A percentile compares a stretch with the other conserved stretches of the same genome.
phyloP scores from a whole-genome alignment of 1,140 invertebrate genomes.

The Gyrodactylus bullatarudis region DNA sequence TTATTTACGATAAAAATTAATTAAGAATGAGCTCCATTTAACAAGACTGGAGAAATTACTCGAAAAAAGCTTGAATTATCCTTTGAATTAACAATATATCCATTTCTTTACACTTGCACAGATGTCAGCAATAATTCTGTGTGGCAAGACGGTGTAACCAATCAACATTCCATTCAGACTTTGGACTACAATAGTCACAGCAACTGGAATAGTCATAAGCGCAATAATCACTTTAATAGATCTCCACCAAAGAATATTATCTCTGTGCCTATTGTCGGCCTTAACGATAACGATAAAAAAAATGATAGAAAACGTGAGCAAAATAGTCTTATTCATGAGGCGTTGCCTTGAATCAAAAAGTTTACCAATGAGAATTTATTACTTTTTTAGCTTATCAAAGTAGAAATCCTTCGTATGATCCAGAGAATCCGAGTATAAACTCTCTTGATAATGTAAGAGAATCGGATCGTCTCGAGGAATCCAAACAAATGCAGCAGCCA shows the following conservation, averaged over 20 bases:
- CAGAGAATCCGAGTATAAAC: neutral
- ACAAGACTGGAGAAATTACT: too few species aligned
- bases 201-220: neutral
- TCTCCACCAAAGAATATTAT: neutral
- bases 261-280: neutral
- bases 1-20: too few species aligned
- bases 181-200: neutral
- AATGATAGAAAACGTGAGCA: too few species aligned
- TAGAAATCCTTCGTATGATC: too few species aligned
- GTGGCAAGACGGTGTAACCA: neutral
- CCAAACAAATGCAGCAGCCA: too few species aligned
- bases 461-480: neutral
- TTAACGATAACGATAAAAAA: neutral
- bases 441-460: neutral
- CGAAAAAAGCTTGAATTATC: too few species aligned
- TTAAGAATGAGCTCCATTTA: too few species aligned
- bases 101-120: neutral
- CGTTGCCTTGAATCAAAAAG: too few species aligned
- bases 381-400: neutral
- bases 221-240: neutral
- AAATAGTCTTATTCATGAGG: too few species aligned
- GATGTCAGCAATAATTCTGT: neutral
- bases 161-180: neutral
- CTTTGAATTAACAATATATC: too few species aligned
- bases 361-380: neutral